phyloP scores from a whole-genome alignment of 64 coral and sea anemone genomes.

The Actinia tenebrosa region DNA sequence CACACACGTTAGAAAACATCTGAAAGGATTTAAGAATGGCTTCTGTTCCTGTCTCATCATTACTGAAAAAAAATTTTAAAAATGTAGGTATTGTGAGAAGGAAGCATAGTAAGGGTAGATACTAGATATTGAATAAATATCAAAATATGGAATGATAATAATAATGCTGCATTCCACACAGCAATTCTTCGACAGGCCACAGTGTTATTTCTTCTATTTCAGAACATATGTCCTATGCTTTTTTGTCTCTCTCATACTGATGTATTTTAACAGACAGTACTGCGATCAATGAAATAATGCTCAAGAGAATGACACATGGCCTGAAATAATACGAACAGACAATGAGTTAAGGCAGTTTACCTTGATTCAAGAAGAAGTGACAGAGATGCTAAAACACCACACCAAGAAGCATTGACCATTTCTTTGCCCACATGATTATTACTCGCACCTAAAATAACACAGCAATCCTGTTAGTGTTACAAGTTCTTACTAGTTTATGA shows the following conservation, averaged over 20 bases:
- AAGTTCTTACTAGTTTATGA: neutral
- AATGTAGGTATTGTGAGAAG: neutral
- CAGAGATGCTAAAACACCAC: slow-evolving; percentile 84
- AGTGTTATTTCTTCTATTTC: too few species aligned
- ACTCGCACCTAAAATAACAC: slow-evolving; percentile 12
- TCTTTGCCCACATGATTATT: slow-evolving; percentile 61
- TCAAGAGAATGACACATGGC: too few species aligned
- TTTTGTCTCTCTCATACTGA: too few species aligned
- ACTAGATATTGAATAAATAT: too few species aligned
- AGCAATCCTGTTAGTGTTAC: neutral
- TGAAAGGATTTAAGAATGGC: slow-evolving; percentile 83
- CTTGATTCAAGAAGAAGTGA: slow-evolving; percentile 91
- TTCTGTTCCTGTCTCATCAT: slow-evolving; percentile 92
- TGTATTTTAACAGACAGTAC: too few species aligned
- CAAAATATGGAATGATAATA: too few species aligned
- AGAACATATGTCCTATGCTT: too few species aligned
- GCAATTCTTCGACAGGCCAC: too few species aligned
- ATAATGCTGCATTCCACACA: too few species aligned
- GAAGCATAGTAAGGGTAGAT: too few species aligned
- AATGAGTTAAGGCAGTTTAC: slow-evolving; percentile 20
- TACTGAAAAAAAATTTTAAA: slow-evolving; percentile 65
- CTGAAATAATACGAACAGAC: neutral
- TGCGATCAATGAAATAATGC: too few species aligned
- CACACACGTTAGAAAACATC: slow-evolving; percentile 84
- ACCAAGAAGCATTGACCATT: slow-evolving; percentile 96